Conservation (phyloP, 2,113 vertebrate species). For the Noctilio leporinus region DNA sequence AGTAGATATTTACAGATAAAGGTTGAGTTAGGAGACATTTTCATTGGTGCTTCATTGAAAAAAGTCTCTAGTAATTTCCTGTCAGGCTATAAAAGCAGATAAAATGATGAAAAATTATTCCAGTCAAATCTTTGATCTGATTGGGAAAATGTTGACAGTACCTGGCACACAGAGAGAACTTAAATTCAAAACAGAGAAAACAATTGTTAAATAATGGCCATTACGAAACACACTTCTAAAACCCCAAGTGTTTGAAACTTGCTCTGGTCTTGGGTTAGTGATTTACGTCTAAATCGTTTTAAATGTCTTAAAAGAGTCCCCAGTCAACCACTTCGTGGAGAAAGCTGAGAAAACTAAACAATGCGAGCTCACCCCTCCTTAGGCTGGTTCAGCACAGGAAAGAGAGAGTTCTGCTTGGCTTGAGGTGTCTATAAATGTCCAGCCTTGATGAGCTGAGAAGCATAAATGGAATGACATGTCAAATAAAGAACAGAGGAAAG, state of each 20-base stretch:
- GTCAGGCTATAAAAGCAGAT: neutral
- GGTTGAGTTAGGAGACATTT: neutral
- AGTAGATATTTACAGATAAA: neutral
- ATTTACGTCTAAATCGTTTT: neutral
- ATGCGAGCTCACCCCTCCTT: neutral
- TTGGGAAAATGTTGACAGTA: neutral
- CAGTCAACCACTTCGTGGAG: neutral
- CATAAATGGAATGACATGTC: neutral
- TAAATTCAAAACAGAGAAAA: neutral
- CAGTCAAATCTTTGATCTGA: neutral
- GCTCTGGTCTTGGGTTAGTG: neutral
- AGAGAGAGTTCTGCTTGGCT: neutral
- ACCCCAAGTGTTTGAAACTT: neutral
- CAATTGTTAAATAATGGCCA: neutral
- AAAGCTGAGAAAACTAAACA: neutral
- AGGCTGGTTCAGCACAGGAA: neutral
- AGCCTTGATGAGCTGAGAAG: neutral
- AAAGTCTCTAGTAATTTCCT: neutral
- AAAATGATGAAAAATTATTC: neutral
- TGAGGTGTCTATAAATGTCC: neutral
- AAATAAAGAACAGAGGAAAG: neutral
- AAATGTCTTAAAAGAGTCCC: neutral
- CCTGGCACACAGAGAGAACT: neutral
- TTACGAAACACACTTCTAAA: neutral
- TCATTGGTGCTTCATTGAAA: neutral